Evolutionary conservation across 2,113 vertebrate genomes (phyloP).

Genomic region (Cariama cristata): DNA sequence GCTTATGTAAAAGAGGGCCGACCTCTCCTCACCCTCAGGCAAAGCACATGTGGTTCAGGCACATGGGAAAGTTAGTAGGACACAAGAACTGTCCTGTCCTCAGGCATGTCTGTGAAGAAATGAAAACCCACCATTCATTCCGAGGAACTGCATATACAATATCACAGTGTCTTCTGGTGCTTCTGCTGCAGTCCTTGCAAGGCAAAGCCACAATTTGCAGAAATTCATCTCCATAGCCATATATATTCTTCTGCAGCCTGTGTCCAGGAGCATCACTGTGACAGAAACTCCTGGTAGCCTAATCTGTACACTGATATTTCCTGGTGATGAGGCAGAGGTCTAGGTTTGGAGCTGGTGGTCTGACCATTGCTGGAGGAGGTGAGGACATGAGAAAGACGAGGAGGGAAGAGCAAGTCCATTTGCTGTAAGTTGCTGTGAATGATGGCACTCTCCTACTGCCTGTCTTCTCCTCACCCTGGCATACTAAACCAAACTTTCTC

Average conservation of each 20-base stretch:
- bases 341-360: background rate
- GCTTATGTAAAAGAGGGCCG: background rate
- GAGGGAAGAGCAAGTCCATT: background rate
- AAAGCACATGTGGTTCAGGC: accelerated
- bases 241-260: background rate
- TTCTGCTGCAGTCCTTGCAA: background rate
- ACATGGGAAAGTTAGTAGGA: background rate
- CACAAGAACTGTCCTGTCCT: background rate
- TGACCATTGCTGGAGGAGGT: accelerated
- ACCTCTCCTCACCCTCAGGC: no score
- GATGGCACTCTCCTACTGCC: background rate
- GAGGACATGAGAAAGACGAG: background rate
- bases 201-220: background rate
- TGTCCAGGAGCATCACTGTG: background rate
- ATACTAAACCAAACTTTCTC: background rate
- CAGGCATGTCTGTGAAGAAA: background rate
- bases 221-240: background rate
- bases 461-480: background rate
- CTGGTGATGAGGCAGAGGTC: background rate
- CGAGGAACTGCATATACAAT: background rate
- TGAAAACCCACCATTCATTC: background rate
- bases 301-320: background rate
- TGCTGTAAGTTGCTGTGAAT: background rate
- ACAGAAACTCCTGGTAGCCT: background rate
- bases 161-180: background rate